phyloP scores from a whole-genome alignment of 2,797 vertebrate species.

The Pantherophis alleghaniensis region DNA sequence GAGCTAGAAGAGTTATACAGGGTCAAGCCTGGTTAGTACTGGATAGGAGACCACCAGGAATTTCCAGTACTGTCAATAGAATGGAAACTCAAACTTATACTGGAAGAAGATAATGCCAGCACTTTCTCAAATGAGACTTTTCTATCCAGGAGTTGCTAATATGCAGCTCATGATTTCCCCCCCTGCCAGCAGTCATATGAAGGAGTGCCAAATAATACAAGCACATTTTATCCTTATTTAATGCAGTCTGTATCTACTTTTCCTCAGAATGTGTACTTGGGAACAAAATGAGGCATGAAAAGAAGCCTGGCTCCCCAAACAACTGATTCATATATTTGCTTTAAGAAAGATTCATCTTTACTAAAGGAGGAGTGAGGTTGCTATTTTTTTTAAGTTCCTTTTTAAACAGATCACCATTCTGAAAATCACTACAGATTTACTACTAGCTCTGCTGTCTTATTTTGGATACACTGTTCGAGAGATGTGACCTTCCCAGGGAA shows the following conservation, averaged over 20 bases:
- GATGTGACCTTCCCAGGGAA: not conserved
- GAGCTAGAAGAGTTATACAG: not conserved
- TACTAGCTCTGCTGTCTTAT: not conserved
- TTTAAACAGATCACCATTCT: not conserved
- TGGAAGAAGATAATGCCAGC: not conserved
- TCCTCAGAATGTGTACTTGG: not conserved
- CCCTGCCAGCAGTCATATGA: not conserved
- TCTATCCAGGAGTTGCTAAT: not conserved
- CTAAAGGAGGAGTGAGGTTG: not conserved
- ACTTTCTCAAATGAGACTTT: not conserved
- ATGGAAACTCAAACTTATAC: not conserved
- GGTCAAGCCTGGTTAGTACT: not conserved
- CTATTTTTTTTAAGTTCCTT: not conserved
- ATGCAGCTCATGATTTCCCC: not conserved
- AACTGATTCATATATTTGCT: not conserved
- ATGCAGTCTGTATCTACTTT: not conserved
- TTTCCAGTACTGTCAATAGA: not conserved
- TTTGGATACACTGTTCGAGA: not conserved
- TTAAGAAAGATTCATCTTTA: not conserved
- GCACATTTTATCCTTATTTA: not conserved
- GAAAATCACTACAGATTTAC: not conserved
- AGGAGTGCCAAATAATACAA: not conserved
- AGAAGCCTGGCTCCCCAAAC: not conserved
- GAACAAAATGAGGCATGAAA: not conserved
- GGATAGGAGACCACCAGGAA: not conserved